Evolutionary conservation across 2,797 vertebrate species (phyloP).

Genomic region (Ispidina picta): DNA sequence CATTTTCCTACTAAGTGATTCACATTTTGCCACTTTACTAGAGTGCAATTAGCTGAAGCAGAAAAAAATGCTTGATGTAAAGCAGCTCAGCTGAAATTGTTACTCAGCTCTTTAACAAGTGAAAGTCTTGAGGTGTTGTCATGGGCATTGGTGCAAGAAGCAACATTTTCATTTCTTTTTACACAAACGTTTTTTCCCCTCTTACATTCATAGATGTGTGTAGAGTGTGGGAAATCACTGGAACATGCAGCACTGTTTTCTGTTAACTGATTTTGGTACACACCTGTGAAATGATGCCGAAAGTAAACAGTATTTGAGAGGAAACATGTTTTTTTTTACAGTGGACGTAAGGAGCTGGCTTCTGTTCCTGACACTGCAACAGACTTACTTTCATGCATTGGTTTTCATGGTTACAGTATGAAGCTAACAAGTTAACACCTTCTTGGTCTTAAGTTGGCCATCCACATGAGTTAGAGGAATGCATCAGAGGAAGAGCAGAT

Average conservation of each 20-base stretch:
- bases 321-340: background rate
- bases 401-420: background rate
- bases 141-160: background rate
- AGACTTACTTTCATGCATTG: background rate
- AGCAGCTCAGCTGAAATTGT: slow-evolving; percentile 57
- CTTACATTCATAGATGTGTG: background rate
- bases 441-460: background rate
- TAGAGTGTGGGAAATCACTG: background rate
- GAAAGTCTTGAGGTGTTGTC: slow-evolving; percentile 15
- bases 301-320: background rate
- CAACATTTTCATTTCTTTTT: background rate
- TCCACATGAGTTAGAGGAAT: background rate
- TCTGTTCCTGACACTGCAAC: background rate
- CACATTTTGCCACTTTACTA: slow-evolving; percentile 79
- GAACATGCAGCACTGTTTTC: background rate
- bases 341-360: background rate
- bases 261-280: background rate
- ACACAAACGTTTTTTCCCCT: background rate
- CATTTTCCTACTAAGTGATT: slow-evolving; percentile 82
- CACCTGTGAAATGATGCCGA: background rate
- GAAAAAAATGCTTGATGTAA: slow-evolving; percentile 56
- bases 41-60: slow-evolving; percentile 82
- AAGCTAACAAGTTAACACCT: background rate
- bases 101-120: slow-evolving; percentile 52
- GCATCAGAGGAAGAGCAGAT: background rate